Evolutionary conservation across 1,140 invertebrate genomes (phyloP).

Genomic region (Halesus radiatus): DNA sequence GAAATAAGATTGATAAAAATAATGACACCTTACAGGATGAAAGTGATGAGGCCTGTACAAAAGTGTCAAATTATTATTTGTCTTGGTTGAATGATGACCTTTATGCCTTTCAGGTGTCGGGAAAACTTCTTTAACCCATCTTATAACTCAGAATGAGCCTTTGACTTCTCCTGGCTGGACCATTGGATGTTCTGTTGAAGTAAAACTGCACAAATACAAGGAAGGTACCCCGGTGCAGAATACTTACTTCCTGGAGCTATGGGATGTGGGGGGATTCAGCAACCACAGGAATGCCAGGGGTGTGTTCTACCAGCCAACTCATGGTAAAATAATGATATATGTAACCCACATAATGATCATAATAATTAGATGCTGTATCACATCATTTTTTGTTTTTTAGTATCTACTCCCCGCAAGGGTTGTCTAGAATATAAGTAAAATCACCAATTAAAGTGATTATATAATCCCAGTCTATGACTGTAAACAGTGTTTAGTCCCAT

Average conservation of each 20-base stretch:
- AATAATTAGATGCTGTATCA: too few relatives aligned
- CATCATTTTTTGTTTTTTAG: too few relatives aligned
- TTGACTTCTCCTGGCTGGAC: constrained; percentile 92
- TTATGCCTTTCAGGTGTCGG: constrained; percentile 81
- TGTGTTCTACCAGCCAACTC: constrained; percentile 93
- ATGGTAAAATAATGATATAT: constrained; percentile 77
- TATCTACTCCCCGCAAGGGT: too few relatives aligned
- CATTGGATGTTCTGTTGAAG: constrained; percentile 94
- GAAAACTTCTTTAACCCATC: constrained; percentile 93
- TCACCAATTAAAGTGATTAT: too few relatives aligned
- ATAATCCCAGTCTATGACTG: too few relatives aligned
- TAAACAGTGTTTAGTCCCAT: too few relatives aligned
- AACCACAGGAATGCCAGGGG: constrained; percentile 91
- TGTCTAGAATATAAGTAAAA: too few relatives aligned
- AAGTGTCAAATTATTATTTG: too few relatives aligned
- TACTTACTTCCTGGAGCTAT: constrained; percentile 94
- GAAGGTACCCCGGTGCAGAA: constrained; percentile 93
- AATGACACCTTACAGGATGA: too few relatives aligned
- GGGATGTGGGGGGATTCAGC: constrained; percentile 95
- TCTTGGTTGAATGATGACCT: too few relatives aligned
- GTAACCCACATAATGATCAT: not conserved
- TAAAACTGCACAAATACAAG: constrained; percentile 95
- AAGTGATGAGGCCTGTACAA: too few relatives aligned
- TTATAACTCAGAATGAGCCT: constrained; percentile 90
- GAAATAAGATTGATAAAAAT: too few relatives aligned